These are phyloP conservation scores for Odontomachus brunneus DNA, from an alignment of 1,140 invertebrate species.

Conservation along the genomic window DNA sequence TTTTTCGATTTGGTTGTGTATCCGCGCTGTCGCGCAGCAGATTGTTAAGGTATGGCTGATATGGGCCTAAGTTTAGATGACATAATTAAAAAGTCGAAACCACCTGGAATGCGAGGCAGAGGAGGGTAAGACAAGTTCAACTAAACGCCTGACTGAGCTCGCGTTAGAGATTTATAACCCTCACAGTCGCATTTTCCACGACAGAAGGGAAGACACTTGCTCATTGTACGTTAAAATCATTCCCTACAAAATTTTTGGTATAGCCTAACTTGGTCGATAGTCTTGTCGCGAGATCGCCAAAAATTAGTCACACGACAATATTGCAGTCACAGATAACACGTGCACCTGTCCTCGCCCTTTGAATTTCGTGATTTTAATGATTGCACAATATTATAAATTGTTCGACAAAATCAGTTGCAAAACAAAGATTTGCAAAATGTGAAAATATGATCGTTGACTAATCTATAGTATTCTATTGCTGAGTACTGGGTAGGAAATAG, in stretches of 20 bases:
- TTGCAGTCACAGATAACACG: too few species aligned
- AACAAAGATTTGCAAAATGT: too few species aligned
- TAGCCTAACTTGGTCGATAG: too few species aligned
- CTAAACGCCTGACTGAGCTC: not conserved
- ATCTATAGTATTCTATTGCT: too few species aligned
- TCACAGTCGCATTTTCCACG: not conserved
- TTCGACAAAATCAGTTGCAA: not conserved
- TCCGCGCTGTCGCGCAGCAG: slow-evolving; percentile 17
- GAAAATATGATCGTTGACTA: too few species aligned
- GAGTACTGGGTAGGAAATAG: not conserved
- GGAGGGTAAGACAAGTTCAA: slow-evolving; percentile 76
- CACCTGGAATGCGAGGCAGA: slow-evolving; percentile 76
- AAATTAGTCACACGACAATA: not conserved
- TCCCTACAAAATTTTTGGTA: too few species aligned
- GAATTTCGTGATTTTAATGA: too few species aligned
- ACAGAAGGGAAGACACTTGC: too few species aligned
- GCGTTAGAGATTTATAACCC: slow-evolving; percentile 22
- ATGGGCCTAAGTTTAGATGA: slow-evolving; percentile 80
- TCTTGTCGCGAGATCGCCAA: too few species aligned
- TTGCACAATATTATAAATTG: not conserved
- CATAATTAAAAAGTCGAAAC: slow-evolving; percentile 82
- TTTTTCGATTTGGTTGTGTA: slow-evolving; percentile 29
- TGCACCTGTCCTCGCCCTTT: too few species aligned
- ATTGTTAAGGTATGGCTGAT: slow-evolving; percentile 72
- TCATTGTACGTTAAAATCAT: too few species aligned